phyloP scores from a whole-genome alignment of 2,113 vertebrate genomes.

The Sus scrofa region DNA sequence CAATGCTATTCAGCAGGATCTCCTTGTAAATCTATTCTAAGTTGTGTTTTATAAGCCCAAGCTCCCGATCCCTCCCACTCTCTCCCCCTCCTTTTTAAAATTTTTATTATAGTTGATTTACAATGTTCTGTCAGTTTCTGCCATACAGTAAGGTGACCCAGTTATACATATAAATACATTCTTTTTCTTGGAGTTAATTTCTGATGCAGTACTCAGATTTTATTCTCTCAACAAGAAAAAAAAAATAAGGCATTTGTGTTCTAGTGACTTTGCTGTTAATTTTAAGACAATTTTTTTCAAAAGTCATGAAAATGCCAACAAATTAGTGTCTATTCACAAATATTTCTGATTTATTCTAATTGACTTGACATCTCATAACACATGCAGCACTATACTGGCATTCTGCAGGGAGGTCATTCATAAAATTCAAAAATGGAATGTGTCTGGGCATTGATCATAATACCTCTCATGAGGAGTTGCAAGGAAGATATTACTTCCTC shows the following conservation, averaged over 20 bases:
- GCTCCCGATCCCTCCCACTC: no score
- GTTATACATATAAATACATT: no score
- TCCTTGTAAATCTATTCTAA: no score
- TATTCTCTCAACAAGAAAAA: neutral
- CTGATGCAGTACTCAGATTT: slow-evolving; percentile 19
- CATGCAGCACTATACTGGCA: neutral
- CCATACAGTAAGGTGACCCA: no score
- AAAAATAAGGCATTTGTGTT: neutral
- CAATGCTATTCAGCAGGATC: no score
- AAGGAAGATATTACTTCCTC: slow-evolving; percentile 29
- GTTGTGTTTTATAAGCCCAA: no score
- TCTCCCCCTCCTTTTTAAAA: no score
- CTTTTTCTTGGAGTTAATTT: slow-evolving; percentile 29
- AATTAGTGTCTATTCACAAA: slow-evolving; percentile 42
- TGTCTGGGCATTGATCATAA: slow-evolving; percentile 16
- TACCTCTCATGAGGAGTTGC: slow-evolving; percentile 38
- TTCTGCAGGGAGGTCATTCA: slow-evolving; percentile 58
- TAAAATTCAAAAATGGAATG: slow-evolving; percentile 64
- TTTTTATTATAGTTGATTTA: no score
- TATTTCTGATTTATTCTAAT: slow-evolving; percentile 47
- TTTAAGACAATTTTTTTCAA: slow-evolving; percentile 57
- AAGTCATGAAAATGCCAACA: slow-evolving; percentile 39
- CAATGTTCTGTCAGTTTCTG: no score
- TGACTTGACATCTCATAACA: neutral
- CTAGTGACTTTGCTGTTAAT: slow-evolving; percentile 11